Conservation (phyloP, 2,888 invertebrate genomes). For the Drosophila helvetica region DNA sequence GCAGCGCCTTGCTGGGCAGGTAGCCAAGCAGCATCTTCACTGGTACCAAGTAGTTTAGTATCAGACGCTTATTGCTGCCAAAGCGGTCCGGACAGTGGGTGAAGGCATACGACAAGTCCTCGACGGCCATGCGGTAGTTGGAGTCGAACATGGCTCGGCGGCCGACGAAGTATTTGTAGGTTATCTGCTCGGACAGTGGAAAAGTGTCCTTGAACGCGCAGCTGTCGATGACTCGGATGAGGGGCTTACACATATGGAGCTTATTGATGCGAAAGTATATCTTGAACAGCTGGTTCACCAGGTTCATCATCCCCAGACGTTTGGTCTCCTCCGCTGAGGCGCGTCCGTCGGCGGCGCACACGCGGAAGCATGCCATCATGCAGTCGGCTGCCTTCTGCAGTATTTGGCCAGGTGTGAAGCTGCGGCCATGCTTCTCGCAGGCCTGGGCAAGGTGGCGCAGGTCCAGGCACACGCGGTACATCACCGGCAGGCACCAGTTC, state of each 20-base stretch:
- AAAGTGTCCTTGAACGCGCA: constrained; percentile 95
- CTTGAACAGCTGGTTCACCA: constrained; percentile 98
- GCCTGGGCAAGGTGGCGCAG: constrained; percentile 92
- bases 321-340: constrained; percentile 96
- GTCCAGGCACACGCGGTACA: constrained; percentile 95
- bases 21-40: constrained; percentile 98
- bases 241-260: constrained; percentile 94
- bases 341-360: constrained; percentile 93
- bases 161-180: constrained; percentile 98
- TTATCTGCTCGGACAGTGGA: constrained; percentile 95
- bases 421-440: constrained; percentile 87
- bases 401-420: constrained; percentile 83
- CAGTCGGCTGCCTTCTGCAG: constrained; percentile 97
- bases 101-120: constrained; percentile 96
- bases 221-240: constrained; percentile 98
- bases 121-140: constrained; percentile 96
- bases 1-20: constrained; percentile 92
- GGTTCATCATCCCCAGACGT: constrained; percentile 96
- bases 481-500: constrained; percentile 98
- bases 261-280: constrained; percentile 96
- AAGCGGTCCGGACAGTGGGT: constrained; percentile 93
- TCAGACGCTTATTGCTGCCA: constrained; percentile 93
- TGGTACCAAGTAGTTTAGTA: constrained; percentile 97
- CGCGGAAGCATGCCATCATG: constrained; percentile 95
- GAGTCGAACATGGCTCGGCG: constrained; percentile 99